Percentiles rank a stretch among this genome's conserved stretches.
phyloP scores from a whole-genome alignment of 35 echinoderm and acorn worm species.

The Lytechinus pictus region DNA sequence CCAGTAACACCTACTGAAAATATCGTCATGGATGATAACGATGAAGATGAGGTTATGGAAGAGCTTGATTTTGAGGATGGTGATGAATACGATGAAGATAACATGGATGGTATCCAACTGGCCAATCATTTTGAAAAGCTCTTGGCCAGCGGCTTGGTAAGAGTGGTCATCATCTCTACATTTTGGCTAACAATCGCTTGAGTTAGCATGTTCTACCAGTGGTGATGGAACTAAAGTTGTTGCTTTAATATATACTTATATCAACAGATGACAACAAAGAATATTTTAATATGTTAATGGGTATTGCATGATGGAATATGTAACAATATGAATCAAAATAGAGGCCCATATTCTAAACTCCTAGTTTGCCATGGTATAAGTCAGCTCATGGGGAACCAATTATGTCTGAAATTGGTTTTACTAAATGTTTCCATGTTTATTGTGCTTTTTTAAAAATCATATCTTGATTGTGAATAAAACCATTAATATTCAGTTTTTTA shows the following conservation, averaged over 20 bases:
- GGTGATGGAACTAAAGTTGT: not conserved
- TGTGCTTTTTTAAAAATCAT: no score
- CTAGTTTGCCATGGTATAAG: no score
- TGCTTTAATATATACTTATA: not conserved
- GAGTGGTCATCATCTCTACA: not conserved
- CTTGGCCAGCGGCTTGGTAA: conserved; percentile 27
- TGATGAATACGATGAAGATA: conserved; percentile 31
- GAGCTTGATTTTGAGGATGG: conserved; percentile 29
- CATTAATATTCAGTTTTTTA: no score
- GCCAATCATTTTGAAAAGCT: conserved; percentile 41
- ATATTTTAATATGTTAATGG: not conserved
- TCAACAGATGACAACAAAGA: not conserved
- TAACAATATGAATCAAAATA: not conserved
- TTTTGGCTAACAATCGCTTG: not conserved
- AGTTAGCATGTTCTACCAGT: not conserved
- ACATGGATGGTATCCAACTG: conserved; percentile 7
- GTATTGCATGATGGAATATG: not conserved
- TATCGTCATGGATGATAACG: not conserved
- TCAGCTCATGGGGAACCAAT: no score
- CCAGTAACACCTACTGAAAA: not conserved
- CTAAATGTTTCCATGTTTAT: no score
- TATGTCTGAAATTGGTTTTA: no score
- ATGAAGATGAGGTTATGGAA: conserved; percentile 6
- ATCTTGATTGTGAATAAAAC: no score
- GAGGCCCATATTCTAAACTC: no score